Base-by-base conservation (phyloP, 2,113 vertebrate genomes). In the Mus pahari region DNA sequence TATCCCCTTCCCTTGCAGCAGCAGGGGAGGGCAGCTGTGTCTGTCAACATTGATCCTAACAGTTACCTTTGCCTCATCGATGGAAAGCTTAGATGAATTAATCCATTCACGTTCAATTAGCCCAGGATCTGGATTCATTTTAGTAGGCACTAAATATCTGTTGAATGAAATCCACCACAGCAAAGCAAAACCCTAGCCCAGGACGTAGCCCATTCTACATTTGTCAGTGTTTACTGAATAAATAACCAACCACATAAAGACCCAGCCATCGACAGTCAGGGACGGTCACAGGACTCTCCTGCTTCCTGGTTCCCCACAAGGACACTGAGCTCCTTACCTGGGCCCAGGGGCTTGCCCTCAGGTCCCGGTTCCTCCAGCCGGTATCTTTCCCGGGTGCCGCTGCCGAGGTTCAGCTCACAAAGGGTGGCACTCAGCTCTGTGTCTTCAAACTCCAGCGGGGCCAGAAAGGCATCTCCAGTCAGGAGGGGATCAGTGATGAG, bases 401-500 rank as follows among this genome's bases (percentile, higher is more conserved):
- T 3, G 17, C 97, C 95, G 0, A 99, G 96, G 74, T 86, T 97
- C 95, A 99, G 98, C 90, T 99, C 99, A 4, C 98, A 98, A 13
- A 99, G 98, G 87, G 98, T 77, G 36, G 92, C 91, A 91, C 93
- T 98, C 98, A 99, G 97, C 92, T 99, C 98, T 86, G 98, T 62
- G 97, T 99, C 98, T 98, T 99, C 98, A 98, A 98, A 98, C 94
- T 99, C 96, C 96, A 98, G 97, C 78, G 99, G 98, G 92, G 97
- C 98, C 62, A 98, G 92, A 78, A 99, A 99, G 20, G 98, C 97
- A 81, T 99, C 99, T 17, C 99, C 99, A 16, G 98, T 93, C 96
- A 99, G 97, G 90, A 99, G 99, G 19, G 97, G 98, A 86, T 99
- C 99, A 0, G 98, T 97, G 73, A 99, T 99, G 77, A 99, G 98